Evolutionary conservation across 2,797 vertebrate genomes (phyloP).

Genomic region (Enteromius treurensis): DNA sequence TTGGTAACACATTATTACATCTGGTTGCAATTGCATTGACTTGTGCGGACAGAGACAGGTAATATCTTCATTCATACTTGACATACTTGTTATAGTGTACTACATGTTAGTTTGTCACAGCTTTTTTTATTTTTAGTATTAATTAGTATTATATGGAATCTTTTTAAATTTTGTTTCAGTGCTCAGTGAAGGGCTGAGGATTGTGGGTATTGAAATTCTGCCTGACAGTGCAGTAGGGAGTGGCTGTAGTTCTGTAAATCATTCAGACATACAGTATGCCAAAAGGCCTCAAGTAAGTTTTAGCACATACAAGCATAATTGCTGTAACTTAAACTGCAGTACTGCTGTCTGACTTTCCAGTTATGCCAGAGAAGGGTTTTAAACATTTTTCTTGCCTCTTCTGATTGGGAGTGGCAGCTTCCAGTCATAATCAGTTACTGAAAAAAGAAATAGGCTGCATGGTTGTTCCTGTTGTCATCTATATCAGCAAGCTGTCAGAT

Average conservation of each 20-base stretch:
- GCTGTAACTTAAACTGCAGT: slow-evolving; percentile 40
- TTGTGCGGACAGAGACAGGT: slow-evolving; percentile 9
- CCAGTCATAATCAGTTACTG: slow-evolving; percentile 49
- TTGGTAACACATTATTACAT: slow-evolving; percentile 8
- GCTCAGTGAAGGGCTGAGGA: slow-evolving; percentile 13
- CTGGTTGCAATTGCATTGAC: not conserved
- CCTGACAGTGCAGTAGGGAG: slow-evolving; percentile 27
- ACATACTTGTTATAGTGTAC: slow-evolving; percentile 1
- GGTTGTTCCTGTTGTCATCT: slow-evolving; percentile 40
- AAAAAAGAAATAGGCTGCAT: slow-evolving; percentile 30
- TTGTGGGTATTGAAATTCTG: slow-evolving; percentile 38
- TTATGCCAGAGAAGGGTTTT: slow-evolving; percentile 42
- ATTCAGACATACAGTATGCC: slow-evolving; percentile 35
- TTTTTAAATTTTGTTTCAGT: not conserved
- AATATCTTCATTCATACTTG: slow-evolving; percentile 2
- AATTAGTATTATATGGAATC: not conserved
- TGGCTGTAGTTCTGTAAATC: slow-evolving; percentile 36
- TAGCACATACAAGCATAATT: slow-evolving; percentile 29
- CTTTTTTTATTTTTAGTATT: not conserved
- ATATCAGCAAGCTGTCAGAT: slow-evolving; percentile 49
- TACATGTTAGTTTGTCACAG: not conserved
- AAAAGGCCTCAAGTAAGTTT: slow-evolving; percentile 31
- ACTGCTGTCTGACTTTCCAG: slow-evolving; percentile 34
- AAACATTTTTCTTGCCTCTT: slow-evolving; percentile 28
- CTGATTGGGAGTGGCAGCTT: slow-evolving; percentile 57